Evolutionary conservation across 2,888 invertebrate species (phyloP).

Genomic region (Sipha maydis): DNA sequence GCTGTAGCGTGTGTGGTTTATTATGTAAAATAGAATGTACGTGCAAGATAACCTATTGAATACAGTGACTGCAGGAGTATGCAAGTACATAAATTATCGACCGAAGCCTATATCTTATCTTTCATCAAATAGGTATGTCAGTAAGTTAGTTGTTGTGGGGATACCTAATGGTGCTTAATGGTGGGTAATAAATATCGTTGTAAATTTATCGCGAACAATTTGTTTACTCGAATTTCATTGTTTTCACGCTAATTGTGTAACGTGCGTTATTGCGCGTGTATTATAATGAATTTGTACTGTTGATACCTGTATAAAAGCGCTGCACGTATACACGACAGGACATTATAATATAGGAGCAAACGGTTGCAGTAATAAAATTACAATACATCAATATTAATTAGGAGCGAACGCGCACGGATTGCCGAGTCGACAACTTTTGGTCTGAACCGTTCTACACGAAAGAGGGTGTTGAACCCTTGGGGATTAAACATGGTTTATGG

Average conservation of each 20-base stretch:
- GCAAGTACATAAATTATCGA: conserved; percentile 41
- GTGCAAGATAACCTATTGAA: not conserved
- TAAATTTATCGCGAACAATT: conserved; percentile 2
- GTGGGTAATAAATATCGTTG: conserved; percentile 21
- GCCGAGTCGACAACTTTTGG: conserved; percentile 25
- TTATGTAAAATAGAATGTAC: not conserved
- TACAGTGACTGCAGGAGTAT: not conserved
- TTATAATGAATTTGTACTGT: not conserved
- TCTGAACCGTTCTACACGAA: not conserved
- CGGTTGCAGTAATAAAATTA: not conserved
- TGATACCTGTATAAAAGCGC: not conserved
- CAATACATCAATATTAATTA: conserved; percentile 29
- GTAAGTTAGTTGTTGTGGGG: not conserved
- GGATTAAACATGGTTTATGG: conserved; percentile 28
- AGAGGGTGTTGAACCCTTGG: conserved; percentile 3
- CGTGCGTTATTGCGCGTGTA: too few species aligned
- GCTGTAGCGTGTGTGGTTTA: not conserved
- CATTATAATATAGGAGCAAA: not conserved
- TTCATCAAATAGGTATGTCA: conserved; percentile 20
- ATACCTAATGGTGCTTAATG: conserved; percentile 29
- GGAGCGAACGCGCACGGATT: conserved; percentile 11
- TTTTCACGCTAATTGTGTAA: not conserved
- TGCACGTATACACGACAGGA: not conserved
- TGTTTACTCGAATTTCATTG: conserved; percentile 35
- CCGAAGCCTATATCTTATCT: conserved; percentile 35